Evolutionary conservation across 2,888 invertebrate species (phyloP), one percentile per base, ranked within the genome.

Genomic region (Neuroscelio doddi): DNA sequence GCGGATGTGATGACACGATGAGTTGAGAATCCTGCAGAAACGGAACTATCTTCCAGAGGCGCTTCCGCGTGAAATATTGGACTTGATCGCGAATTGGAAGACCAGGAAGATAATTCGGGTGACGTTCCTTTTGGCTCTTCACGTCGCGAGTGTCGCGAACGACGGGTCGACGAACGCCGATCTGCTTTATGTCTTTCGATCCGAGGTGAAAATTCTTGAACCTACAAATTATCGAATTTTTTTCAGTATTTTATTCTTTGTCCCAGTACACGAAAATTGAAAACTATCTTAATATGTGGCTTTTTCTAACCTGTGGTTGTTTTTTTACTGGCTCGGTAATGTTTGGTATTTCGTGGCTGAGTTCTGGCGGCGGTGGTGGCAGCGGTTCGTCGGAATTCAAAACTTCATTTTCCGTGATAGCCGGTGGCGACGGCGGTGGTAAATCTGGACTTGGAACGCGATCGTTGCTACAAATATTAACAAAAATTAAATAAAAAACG

Each of bases 341-440:
- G 26, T 26, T 58, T 26, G 69, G 29, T 12, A 46, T 30, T 46
- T 64, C 64, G 17, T 69, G 67, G 62, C 75, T 78, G 15, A 87
- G 80, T 69, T 88, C 88, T 0, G 89, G 87, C 0, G 90, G 90
- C 1, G 90, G 90, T 1, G 90, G 90, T 7, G 90, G 90, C 53
- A 90, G 81, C 4, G 90, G 90, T 71, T 90, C 90, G 73, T 90
- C 90, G 70, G 86, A 87, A 55, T 87, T 86, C 61, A 88, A 81
- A 12, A 88, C 87, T 71, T 90, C 90, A 62, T 87, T 87, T 70
- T 89, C 89, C 4, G 87, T 80, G 24, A 88, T 87, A 0, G 88
- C 87, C 0, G 90, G 89, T 2, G 90, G 89, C 1, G 90, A 89
- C 0, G 90, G 89, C 1, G 89, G 89, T 9, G 89, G 89, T 61